Conservation (phyloP, 2,888 invertebrate genomes). For the Drosophila mimica region DNA sequence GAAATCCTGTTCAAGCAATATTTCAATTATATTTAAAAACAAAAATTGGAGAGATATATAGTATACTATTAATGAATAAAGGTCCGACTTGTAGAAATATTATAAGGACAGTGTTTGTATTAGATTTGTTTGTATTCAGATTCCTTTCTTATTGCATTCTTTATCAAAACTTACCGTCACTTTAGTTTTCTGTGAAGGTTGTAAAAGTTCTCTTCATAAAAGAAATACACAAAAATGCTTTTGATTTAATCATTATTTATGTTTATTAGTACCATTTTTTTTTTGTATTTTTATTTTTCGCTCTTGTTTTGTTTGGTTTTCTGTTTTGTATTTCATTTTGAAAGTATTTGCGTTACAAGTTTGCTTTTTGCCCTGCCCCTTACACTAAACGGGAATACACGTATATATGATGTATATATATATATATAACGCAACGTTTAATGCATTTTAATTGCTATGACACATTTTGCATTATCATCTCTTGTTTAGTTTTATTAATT, state of each 20-base stretch:
- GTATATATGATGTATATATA: slow-evolving; percentile 13
- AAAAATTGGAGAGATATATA: slow-evolving; percentile 32
- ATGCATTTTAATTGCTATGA: slow-evolving; percentile 54
- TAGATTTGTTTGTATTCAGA: neutral
- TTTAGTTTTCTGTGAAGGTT: neutral
- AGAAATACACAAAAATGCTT: slow-evolving; percentile 4
- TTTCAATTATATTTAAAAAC: slow-evolving; percentile 67
- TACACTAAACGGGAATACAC: slow-evolving; percentile 41
- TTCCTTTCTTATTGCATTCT: neutral
- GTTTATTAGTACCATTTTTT: slow-evolving; percentile 60
- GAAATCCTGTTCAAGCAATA: slow-evolving; percentile 69
- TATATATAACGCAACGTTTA: slow-evolving; percentile 46
- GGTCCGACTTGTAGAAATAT: slow-evolving; percentile 73
- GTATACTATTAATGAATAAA: slow-evolving; percentile 62
- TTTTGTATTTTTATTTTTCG: slow-evolving; percentile 24
- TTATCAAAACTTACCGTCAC: slow-evolving; percentile 7
- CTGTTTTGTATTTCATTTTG: slow-evolving; percentile 43
- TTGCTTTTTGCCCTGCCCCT: slow-evolving; percentile 36
- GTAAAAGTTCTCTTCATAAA: neutral
- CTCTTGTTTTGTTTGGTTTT: slow-evolving; percentile 25
- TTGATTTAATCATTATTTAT: slow-evolving; percentile 66
- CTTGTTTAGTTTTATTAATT: slow-evolving; percentile 36
- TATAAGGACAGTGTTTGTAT: slow-evolving; percentile 35
- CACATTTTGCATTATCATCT: slow-evolving; percentile 40
- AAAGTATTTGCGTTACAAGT: slow-evolving; percentile 63